phyloP scores from a whole-genome alignment of 2,797 vertebrate genomes.

The Uromys caudimaculatus region DNA sequence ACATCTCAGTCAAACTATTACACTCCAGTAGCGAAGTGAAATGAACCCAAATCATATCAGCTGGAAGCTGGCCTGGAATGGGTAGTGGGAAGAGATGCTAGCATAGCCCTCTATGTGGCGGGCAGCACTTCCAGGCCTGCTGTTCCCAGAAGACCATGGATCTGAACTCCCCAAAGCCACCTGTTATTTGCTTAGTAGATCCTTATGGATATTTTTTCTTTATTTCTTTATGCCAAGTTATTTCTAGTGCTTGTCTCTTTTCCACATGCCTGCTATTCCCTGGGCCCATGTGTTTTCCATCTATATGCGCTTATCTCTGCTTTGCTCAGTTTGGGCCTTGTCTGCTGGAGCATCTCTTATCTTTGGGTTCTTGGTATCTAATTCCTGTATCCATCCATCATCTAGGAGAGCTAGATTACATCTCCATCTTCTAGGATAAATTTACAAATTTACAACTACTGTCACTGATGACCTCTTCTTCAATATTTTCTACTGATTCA shows the following conservation, averaged over 20 bases:
- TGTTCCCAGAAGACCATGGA: not conserved
- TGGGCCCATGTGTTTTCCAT: constrained; percentile 29
- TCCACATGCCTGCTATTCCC: constrained; percentile 9
- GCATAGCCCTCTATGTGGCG: not conserved
- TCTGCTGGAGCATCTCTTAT: constrained; percentile 32
- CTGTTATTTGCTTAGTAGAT: constrained; percentile 18
- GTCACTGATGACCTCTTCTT: constrained; percentile 14
- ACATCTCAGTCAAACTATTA: not conserved
- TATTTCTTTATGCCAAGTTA: constrained; percentile 1
- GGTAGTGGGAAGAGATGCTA: not conserved
- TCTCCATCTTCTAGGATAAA: not conserved
- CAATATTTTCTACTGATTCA: not conserved
- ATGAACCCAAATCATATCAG: not conserved
- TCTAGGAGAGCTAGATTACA: not conserved
- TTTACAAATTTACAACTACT: not conserved
- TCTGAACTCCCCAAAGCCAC: not conserved
- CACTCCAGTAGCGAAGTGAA: not conserved
- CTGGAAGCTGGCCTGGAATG: not conserved
- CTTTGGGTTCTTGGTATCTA: not conserved
- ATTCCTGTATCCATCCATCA: not conserved
- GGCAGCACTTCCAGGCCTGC: not conserved
- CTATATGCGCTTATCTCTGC: not conserved
- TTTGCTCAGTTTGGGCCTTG: constrained; percentile 35
- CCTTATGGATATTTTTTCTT: not conserved
- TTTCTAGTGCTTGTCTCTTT: constrained; percentile 11